Base-by-base conservation (phyloP, 2,888 invertebrate genomes). In the Napeogenes sylphis region DNA sequence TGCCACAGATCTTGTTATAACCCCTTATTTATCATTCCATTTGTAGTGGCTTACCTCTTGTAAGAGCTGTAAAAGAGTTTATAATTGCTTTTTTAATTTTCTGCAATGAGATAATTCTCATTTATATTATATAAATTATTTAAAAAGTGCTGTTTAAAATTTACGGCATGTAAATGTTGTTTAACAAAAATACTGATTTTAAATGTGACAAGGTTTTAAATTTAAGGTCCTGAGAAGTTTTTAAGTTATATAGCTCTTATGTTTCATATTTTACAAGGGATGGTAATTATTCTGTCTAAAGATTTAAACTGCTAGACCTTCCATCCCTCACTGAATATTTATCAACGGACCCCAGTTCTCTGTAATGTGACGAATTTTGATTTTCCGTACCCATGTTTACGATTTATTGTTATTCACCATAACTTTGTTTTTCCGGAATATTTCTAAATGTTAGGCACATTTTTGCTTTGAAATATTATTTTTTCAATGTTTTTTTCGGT, bases 301-400 rank as follows among this genome's bases (percentile, higher is more conserved):
- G 62, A 66, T 65, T 69, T 59, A 63, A 63, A 64, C 65, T 62
- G 56, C 45, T 58, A 58, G 64, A 55, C 64, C 63, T 58, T 46
- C 45, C 47, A n/a, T 47, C 64, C 67, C 63, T 66, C 54, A 30
- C 68, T 74, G 75, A 75, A 75, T 75, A 75, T 75, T 74, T 73
- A 73, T 72, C 69, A 70, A 68, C 65, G 62, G 33, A 65, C 63
- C 65, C 60, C 61, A 57, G 60, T 53, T 55, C 55, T 59, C 59
- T 66, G 65, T 68, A 65, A 71, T 69, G 61, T 70, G 69, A 68
- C 72, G 70, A 66, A 70, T 70, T 70, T 66, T 66, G 68, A 68
- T 68, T 66, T 61, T 58, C 54, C 59, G 42, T 57, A 21, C 38
- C 54, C 47, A 54, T 46, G 38, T 67, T 42, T 64, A 59, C 65